Evolutionary conservation across 2,888 invertebrate genomes (phyloP), one percentile per base, ranked within the genome.

Genomic region (Drosophila putrida): DNA sequence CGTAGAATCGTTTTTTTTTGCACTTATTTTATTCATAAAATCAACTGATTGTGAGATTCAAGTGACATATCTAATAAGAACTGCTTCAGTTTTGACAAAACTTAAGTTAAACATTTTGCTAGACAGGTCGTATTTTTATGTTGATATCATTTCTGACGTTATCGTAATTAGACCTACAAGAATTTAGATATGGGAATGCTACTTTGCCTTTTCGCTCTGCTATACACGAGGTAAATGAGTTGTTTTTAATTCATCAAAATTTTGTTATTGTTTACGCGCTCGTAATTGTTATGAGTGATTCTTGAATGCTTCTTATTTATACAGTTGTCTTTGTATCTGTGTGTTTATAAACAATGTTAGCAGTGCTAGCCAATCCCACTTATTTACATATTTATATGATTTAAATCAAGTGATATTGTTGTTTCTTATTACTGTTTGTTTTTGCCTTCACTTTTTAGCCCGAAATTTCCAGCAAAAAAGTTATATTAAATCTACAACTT

Each of bases 211-310:
- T 11, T 3, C 4, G 35, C 9, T 4, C 6, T n/a, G 6, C 4
- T 27, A 28, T 8, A 9, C 47, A 47, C n/a, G 13, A 51, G 9
- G 25, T 47, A n/a, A 46, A n/a, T 35, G 27, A 47, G 57, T 72
- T 58, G 57, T 38, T 59, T 63, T 74, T 43, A 44, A 50, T 72
- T 67, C 53, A 74, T 51, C 6, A 69, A 38, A 51, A 35, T 39
- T 15, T 64, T 75, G 36, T 55, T 69, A 11, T 44, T 57, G 41
- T 60, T 69, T 54, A 53, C 28, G 38, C 28, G 49, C 25, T 46
- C 43, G 20, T 51, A 59, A 44, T 44, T 63, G 35, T 53, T 51
- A 27, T 68, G 61, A 71, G 53, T 54, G 65, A 15, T 41, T 27
- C 35, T 55, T 66, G 58, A 50, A 66, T 61, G 20, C 20, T 20